Percentiles rank a stretch among this genome's conserved stretches.
phyloP scores from a whole-genome alignment of 2,113 vertebrate genomes.

The Fregetta grallaria region DNA sequence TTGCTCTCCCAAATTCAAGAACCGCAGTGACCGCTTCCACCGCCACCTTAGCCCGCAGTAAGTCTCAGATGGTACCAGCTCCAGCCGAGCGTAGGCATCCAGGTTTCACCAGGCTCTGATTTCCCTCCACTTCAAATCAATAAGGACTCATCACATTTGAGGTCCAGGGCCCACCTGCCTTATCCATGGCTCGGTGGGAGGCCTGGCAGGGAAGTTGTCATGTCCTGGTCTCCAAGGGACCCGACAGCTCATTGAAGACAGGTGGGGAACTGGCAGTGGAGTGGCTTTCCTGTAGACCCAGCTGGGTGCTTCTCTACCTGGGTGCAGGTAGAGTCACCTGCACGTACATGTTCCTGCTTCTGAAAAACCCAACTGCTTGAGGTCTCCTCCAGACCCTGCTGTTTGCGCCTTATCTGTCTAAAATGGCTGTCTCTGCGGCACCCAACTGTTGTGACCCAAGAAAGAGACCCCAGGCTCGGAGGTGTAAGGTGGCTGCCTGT shows the following conservation, averaged over 20 bases:
- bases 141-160: background rate
- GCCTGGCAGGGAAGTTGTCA: background rate
- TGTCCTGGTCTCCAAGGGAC: background rate
- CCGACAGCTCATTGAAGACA: background rate
- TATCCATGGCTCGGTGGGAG: background rate
- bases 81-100: fast-evolving
- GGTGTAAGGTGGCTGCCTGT: background rate
- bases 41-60: background rate
- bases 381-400: background rate
- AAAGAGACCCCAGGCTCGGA: background rate
- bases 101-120: background rate
- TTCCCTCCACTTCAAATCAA: background rate
- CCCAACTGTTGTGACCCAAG: background rate
- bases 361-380: fast-evolving
- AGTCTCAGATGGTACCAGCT: background rate
- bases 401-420: background rate
- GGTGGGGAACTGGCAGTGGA: background rate
- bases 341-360: background rate
- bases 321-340: background rate
- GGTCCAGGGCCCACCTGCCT: background rate
- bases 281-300: background rate
- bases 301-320: background rate
- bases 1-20: background rate
- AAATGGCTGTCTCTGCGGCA: background rate
- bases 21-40: background rate